These are phyloP conservation scores for Fratercula arctica DNA, from an alignment of 2,797 vertebrate genomes.

Conservation along the genomic window DNA sequence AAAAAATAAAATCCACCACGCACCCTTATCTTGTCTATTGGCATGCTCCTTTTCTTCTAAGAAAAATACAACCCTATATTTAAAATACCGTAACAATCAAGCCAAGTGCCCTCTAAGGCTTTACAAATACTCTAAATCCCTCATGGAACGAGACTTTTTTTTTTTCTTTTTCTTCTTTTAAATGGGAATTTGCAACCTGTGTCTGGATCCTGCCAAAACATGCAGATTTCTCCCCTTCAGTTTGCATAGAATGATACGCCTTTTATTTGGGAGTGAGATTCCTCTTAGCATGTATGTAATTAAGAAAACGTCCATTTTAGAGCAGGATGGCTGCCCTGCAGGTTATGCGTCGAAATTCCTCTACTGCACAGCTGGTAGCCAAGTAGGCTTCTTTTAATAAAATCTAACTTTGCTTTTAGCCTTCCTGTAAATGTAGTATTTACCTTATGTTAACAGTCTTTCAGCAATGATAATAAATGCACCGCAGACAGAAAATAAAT, in stretches of 20 bases:
- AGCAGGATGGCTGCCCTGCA: conserved; percentile 14
- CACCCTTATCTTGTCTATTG: background rate
- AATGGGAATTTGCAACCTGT: background rate
- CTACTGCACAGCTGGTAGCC: background rate
- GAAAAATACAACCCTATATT: background rate
- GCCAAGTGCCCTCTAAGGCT: background rate
- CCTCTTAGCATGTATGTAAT: background rate
- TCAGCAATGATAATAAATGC: background rate
- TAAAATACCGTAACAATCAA: background rate
- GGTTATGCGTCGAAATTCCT: conserved; percentile 1
- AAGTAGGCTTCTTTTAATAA: conserved; percentile 25
- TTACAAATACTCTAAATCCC: background rate
- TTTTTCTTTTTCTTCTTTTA: background rate
- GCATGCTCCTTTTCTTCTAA: background rate
- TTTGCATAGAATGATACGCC: background rate
- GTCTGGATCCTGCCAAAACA: background rate
- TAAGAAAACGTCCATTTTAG: conserved; percentile 29
- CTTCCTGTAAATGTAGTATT: conserved; percentile 30
- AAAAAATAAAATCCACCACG: background rate
- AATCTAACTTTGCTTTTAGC: conserved; percentile 16
- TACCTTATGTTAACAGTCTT: conserved; percentile 33
- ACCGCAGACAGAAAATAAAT: background rate
- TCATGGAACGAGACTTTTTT: background rate
- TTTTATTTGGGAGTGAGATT: background rate
- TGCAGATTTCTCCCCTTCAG: background rate